Conservation (phyloP, 92 coral and sea anemone genomes). For the Desmophyllum pertusum region DNA sequence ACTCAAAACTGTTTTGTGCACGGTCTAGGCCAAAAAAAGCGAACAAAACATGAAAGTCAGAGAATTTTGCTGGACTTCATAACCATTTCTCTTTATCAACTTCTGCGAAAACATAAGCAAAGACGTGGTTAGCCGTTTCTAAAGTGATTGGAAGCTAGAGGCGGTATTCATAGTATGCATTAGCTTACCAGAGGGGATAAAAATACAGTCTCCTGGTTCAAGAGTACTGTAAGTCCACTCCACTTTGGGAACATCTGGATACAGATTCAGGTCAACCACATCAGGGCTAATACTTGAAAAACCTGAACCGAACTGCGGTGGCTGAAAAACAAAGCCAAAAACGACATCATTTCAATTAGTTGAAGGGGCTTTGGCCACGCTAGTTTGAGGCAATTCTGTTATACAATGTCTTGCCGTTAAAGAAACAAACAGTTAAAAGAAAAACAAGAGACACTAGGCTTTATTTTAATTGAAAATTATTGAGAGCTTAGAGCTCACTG, state of each 20-base stretch:
- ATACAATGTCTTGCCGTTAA: too few species aligned
- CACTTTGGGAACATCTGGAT: slow-evolving; percentile 80
- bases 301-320: slow-evolving; percentile 88
- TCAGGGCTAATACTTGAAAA: slow-evolving; percentile 85
- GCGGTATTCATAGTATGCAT: neutral
- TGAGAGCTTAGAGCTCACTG: too few species aligned
- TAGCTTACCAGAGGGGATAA: slow-evolving; percentile 86
- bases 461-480: too few species aligned
- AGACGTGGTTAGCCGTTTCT: neutral
- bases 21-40: too few species aligned
- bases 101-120: too few species aligned
- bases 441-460: too few species aligned
- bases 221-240: slow-evolving; percentile 94
- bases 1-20: too few species aligned
- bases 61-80: too few species aligned
- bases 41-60: too few species aligned
- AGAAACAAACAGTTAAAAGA: too few species aligned
- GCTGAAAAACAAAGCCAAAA: slow-evolving; percentile 29
- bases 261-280: slow-evolving; percentile 72
- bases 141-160: neutral
- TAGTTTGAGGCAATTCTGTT: neutral
- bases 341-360: neutral
- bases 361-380: neutral
- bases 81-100: too few species aligned
- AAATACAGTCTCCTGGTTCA: slow-evolving; percentile 93